Base-by-base conservation (phyloP, 1,140 invertebrate species). In the Apis laboriosa region DNA sequence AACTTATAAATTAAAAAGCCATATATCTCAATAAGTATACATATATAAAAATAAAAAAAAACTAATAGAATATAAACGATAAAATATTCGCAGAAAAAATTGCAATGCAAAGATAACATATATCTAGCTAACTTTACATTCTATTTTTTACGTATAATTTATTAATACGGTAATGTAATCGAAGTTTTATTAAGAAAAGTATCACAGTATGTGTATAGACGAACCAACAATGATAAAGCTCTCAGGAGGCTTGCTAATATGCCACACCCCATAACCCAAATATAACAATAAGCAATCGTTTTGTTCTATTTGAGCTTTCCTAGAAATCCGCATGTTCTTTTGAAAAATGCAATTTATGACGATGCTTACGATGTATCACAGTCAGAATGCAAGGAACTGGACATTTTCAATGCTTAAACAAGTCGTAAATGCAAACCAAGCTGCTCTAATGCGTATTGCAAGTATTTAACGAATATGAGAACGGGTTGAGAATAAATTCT, bases 261-360 rank as follows among this genome's bases (percentile, higher is more conserved):
- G 83, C 86, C 88, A 78, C 88, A 88, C 86, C 84, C 79, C 58
- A 82, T 87, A 89, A 86, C 84, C 84, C 78, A 88, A 68, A 89
- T 88, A 88, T 53, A 73, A 34, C 70, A 76, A n/a, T 15, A 4
- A 53, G 49, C 13, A 43, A 7, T 9, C 24, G 49, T 24, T 49
- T 43, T 28, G 56, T 53, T n/a, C 9, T 4, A 11, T 21, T 4
- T 55, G 11, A 43, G 8, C 17, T 9, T 66, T 34, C 28, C 17
- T 3, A 2, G 8, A 4, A 9, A 17, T 9, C 24, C 15, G 13
- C 63, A 9, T 43, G 43, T 1, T 12, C 43, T 66, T 66, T 43
- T 15, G 28, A 66, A 43, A 66, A 66, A 9, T n/a, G 9, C n/a
- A 3, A 61, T 61, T 34, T 34, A 15, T 24, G 28, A 7, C 7